A percentile compares a stretch with the other conserved stretches of the same genome.
These are phyloP conservation scores for Rynchops niger DNA, from an alignment of 2,113 vertebrate genomes.

Conservation along the genomic window DNA sequence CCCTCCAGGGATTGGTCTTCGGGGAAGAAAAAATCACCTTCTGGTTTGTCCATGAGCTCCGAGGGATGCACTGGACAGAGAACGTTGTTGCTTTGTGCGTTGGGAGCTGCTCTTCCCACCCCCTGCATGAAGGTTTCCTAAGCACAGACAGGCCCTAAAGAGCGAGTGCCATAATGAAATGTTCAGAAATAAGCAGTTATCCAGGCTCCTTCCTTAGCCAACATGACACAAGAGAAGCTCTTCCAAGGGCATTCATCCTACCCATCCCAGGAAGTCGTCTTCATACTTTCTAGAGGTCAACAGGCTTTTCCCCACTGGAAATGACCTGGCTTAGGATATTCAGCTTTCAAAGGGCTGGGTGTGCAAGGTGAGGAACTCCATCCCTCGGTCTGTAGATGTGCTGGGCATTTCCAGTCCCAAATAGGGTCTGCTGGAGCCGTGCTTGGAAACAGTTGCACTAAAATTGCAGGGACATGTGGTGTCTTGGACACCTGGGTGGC, in stretches of 20 bases:
- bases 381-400: background rate
- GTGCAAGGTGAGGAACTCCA: background rate
- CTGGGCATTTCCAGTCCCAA: background rate
- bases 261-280: background rate
- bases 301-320: background rate
- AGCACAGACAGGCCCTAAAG: background rate
- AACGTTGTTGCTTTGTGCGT: fast-evolving
- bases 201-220: background rate
- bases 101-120: background rate
- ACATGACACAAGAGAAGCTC: fast-evolving
- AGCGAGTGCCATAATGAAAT: background rate
- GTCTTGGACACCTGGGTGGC: background rate
- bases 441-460: background rate
- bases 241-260: background rate
- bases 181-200: background rate
- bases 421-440: background rate
- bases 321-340: background rate
- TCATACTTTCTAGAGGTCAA: background rate
- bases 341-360: background rate
- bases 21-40: background rate
- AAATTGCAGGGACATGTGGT: background rate
- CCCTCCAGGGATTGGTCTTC: background rate
- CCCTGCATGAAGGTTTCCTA: background rate
- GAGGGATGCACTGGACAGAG: background rate
- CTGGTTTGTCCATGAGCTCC: background rate